Base-by-base conservation (phyloP, 2,888 invertebrate genomes). In the Taenaris catops region DNA sequence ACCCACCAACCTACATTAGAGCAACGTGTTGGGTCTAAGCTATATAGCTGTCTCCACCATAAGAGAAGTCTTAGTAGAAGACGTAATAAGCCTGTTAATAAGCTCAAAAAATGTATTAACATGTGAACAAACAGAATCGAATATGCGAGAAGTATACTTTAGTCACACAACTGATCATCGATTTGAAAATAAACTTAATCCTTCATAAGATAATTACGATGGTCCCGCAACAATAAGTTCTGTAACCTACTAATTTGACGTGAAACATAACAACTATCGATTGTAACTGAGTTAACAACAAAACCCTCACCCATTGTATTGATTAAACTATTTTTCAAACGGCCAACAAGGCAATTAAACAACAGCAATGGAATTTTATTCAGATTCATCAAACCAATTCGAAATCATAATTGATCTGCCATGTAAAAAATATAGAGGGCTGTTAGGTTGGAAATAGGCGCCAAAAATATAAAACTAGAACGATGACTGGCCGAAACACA, bases 361-460 rank as follows among this genome's bases (percentile, higher is more conserved):
- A 80, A 79, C 60, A 67, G 73, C 80, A 79, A 80, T 81, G 74
- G 80, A 73, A 80, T 79, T 80, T 79, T 80, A 81, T 83, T 84
- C 78, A 80, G 76, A 79, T 83, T 76, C 83, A 81, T 83, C 80
- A 81, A 83, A 80, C 80, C 80, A 81, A 81, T 78, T 79, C 70
- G 76, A 71, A 75, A 81, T 83, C 81, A 81, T 83, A 84, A 84
- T 84, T 81, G 84, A 83, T 81, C 83, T 76, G 73, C 63, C 72
- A 66, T 76, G 70, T 79, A 83, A 83, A 84, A 84, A 83, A 79
- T 73, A 70, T 70, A 67, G 70, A 70, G 76, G 81, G 74, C 75
- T 76, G 79, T 72, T 75, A 78, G 74, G 69, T 70, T 56, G 66
- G 73, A 71, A 73, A 76, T 75, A 75, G 80, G 79, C 80, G 80